Conservation (phyloP, 2,113 vertebrate species). For the Cacatua alba region DNA sequence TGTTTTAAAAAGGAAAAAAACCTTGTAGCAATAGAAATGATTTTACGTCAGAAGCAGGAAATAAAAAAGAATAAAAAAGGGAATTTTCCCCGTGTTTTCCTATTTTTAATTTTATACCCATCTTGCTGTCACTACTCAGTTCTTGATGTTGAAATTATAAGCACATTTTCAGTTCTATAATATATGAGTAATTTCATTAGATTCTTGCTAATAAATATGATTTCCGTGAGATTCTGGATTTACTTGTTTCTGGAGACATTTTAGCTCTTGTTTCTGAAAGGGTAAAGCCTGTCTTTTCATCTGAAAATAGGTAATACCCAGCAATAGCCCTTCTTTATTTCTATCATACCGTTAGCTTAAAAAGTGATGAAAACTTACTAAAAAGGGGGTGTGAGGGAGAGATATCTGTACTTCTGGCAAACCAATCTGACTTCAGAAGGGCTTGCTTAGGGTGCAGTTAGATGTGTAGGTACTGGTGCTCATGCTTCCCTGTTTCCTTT, state of each 20-base stretch:
- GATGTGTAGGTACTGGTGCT: background rate
- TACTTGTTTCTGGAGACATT: background rate
- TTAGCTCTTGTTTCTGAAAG: background rate
- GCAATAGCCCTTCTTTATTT: background rate
- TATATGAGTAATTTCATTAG: background rate
- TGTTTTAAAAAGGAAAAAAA: background rate
- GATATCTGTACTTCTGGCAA: background rate
- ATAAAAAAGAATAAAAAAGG: background rate
- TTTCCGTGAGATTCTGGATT: background rate
- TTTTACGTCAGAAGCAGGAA: background rate
- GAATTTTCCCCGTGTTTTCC: rapidly evolving
- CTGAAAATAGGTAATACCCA: background rate
- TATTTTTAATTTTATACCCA: background rate
- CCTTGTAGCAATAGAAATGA: rapidly evolving
- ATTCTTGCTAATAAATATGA: background rate
- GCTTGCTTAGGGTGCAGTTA: background rate
- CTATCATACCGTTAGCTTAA: background rate
- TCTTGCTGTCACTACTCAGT: background rate
- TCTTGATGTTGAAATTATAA: background rate
- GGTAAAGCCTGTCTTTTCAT: background rate
- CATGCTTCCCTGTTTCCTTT: background rate
- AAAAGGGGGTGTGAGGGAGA: background rate
- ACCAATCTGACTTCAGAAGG: background rate
- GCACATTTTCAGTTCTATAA: background rate
- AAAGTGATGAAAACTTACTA: background rate